These are phyloP conservation scores for Eptatretus atami DNA, from an alignment of 2,797 vertebrate genomes.

Conservation along the genomic window DNA sequence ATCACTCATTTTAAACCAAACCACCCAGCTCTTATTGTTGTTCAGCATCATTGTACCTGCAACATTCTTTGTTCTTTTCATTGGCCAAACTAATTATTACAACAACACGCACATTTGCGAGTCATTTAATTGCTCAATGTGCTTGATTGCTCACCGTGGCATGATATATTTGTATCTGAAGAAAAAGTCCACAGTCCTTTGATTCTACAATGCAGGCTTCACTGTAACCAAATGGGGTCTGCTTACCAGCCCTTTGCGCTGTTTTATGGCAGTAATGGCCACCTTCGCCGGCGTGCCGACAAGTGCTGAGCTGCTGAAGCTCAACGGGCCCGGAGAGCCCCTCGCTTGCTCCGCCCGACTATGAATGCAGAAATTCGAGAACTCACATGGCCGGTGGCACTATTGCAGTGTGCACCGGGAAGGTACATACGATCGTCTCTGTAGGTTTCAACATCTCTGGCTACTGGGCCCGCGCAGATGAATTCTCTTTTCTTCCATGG, in stretches of 20 bases:
- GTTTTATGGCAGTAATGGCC: constrained; percentile 72
- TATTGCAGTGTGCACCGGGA: constrained; percentile 73
- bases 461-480: constrained; percentile 60
- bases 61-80: too few relatives aligned
- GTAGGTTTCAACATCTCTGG: constrained; percentile 82
- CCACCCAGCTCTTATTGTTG: too few relatives aligned
- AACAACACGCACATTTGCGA: too few relatives aligned
- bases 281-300: constrained; percentile 36
- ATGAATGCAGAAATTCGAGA: constrained; percentile 45
- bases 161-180: too few relatives aligned
- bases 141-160: too few relatives aligned
- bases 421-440: constrained; percentile 91
- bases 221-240: constrained; percentile 61
- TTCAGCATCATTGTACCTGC: too few relatives aligned
- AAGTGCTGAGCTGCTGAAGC: constrained; percentile 48
- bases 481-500: constrained; percentile 89
- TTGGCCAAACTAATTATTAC: too few relatives aligned
- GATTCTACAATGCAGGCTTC: constrained; percentile 52
- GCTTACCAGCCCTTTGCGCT: constrained; percentile 48
- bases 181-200: too few relatives aligned
- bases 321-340: constrained; percentile 31
- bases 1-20: too few relatives aligned
- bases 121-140: too few relatives aligned
- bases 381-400: constrained; percentile 56
- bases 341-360: constrained; percentile 41